Evolutionary conservation across 2,888 invertebrate genomes (phyloP).

Genomic region (Sisyra nigra): DNA sequence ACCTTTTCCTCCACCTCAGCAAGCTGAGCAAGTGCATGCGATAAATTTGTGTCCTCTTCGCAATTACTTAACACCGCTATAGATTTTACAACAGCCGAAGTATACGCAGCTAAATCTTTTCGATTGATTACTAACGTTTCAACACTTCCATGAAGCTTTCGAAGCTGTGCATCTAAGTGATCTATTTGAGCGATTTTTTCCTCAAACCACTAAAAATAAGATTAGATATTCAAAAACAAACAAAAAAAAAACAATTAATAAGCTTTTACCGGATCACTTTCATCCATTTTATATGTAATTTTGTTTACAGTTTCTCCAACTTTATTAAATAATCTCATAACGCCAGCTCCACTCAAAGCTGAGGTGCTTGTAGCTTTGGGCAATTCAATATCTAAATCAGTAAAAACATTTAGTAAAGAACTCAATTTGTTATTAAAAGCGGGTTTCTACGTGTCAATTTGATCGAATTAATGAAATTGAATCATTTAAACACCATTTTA

Average conservation of each 20-base stretch:
- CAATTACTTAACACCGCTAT: slow-evolving; percentile 81
- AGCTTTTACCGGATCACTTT: slow-evolving; percentile 87
- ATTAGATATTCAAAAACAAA: slow-evolving; percentile 6
- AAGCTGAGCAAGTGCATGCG: slow-evolving; percentile 75
- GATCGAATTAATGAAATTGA: too few relatives aligned
- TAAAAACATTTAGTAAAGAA: slow-evolving; percentile 9
- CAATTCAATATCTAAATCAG: slow-evolving; percentile 58
- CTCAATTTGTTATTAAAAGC: slow-evolving; percentile 4
- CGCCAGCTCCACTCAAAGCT: slow-evolving; percentile 87
- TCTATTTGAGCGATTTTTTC: slow-evolving; percentile 88
- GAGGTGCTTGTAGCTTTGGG: slow-evolving; percentile 93
- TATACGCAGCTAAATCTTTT: slow-evolving; percentile 61
- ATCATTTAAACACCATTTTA: too few relatives aligned
- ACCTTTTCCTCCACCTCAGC: slow-evolving; percentile 76
- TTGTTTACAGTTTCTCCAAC: slow-evolving; percentile 96
- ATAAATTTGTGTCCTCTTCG: slow-evolving; percentile 84
- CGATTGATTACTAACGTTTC: slow-evolving; percentile 78
- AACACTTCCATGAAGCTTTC: slow-evolving; percentile 72
- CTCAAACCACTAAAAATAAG: slow-evolving; percentile 80
- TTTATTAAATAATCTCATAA: slow-evolving; percentile 86
- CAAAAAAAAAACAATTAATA: background rate
- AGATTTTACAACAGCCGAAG: slow-evolving; percentile 73
- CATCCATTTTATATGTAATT: slow-evolving; percentile 98
- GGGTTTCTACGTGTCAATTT: slow-evolving; percentile 5
- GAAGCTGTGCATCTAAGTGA: slow-evolving; percentile 72